Base-by-base conservation (phyloP, 1,140 invertebrate genomes). In the Euwallacea fornicatus region DNA sequence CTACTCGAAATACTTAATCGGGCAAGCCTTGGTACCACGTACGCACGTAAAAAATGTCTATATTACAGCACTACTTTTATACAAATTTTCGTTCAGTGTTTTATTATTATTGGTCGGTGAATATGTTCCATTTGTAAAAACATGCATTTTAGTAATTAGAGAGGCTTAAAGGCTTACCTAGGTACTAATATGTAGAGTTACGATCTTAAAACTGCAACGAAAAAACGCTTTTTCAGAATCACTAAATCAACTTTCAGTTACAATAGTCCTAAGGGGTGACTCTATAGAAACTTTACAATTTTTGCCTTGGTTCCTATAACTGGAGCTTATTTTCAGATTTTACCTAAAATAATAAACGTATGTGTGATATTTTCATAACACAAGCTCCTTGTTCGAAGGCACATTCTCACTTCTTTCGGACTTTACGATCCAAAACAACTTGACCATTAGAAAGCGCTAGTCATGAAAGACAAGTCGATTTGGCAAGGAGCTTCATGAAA, bases 71-170 rank as follows among this genome's bases (percentile, higher is more conserved):
- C 58, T 69, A 69, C 43, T 54, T 56, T 60, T 70, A 63, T 70
- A 70, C 68, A 70, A 64, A 60, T 58, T 42, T 43, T 63, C 58
- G 46, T 76, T 76, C 65, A 62, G 67, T 76, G 71, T 75, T 69
- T 62, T 50, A 50, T 50, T 76, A 72, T 74, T 74, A 76, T 78
- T 78, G 77, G 77, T 78, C 77, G 68, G 76, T 76, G 76, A 76
- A 75, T 73, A 69, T 75, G 64, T 63, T 66, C 13, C 60, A 63
- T 70, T 58, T 54, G 56, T 67, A 60, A 60, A 70, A 43, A 70
- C 68, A 64, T 70, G 68, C 68, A 70, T 70, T 58, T 69, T 54
- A 54, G 15, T 50, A 47, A 42, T 13, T 54, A 65, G 9, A 50
- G 13, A 50, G 15, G 16, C 60, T 62, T 62, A 33, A 62, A 16